Evolutionary conservation across 2,888 invertebrate species (phyloP), one percentile per base, ranked within the genome.

Genomic region (Philopedon plagiatum): DNA sequence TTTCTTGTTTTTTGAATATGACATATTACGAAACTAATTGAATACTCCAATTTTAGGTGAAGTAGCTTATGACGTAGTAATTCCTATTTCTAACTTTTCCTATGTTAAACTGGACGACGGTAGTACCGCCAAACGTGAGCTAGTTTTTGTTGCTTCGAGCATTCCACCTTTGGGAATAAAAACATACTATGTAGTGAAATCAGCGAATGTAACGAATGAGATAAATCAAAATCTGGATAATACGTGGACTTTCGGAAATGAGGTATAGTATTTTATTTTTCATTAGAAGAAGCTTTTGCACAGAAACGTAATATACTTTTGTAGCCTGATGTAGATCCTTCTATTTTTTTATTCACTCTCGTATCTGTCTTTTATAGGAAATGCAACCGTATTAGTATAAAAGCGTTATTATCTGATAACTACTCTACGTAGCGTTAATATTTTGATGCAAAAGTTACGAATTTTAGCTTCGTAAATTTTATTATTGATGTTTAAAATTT

Each of bases 101-200:
- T 71, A 67, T 37, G 67, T 74, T 8, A 9, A 67, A 32, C 56
- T 66, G 1, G 56, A 73, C 8, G 21, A 49, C 21, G 44, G 46
- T 11, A 18, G 21, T n/a, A 71, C 70, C 0, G 67, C 71, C 1
- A 58, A 63, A 0, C 87, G 89, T 78, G 94, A 95, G 77, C 82
- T 95, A 0, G 87, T 94, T 0, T 95, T 96, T 81, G 79, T 88
- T 9, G 92, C 92, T 0, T 81, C 85, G 7, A 82, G 90, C 2
- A 81, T 94, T 5, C 92, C 93, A 0, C 86, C 93, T 0, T 82
- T 93, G 0, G 93, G 94, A 0, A 89, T 90, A 75, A 89, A 89
- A 78, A 87, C 90, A 0, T 92, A 88, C 75, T 90, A 89, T 76
- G 80, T 92, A 0, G 23, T 11, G 71, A 77, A 75, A 78, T 61